phyloP scores from a whole-genome alignment of 2,113 vertebrate genomes.

The Blennius ocellaris region DNA sequence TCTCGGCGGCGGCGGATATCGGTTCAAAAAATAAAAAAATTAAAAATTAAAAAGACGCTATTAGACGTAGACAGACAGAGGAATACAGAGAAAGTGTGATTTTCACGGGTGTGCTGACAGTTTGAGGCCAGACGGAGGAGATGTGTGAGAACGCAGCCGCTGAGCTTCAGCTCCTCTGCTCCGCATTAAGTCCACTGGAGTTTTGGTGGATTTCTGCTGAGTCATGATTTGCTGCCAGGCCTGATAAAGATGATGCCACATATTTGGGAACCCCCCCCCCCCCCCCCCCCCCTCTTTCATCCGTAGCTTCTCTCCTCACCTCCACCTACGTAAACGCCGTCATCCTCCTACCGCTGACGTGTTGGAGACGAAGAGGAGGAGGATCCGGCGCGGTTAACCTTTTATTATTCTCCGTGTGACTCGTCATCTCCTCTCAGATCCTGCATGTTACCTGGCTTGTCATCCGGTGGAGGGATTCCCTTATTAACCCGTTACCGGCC shows the following conservation, averaged over 20 bases:
- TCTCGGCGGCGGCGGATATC: background rate
- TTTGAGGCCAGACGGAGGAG: constrained; percentile 63
- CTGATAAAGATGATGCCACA: constrained; percentile 49
- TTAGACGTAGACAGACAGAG: constrained; percentile 23
- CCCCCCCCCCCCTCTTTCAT: no score
- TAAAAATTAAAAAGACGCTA: no score
- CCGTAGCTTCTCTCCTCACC: background rate
- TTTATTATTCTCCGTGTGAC: background rate
- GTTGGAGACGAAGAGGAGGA: no score
- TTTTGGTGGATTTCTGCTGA: constrained; percentile 55
- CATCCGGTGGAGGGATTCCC: background rate
- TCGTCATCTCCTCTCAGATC: background rate
- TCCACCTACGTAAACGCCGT: background rate
- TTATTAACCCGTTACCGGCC: background rate
- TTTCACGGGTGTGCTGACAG: constrained; percentile 66
- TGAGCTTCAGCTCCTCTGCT: constrained; percentile 25
- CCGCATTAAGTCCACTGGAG: constrained; percentile 39
- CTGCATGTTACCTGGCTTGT: background rate
- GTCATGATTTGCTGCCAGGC: constrained; percentile 57
- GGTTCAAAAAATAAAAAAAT: no score
- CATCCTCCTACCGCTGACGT: no score
- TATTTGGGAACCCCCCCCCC: constrained; percentile 17
- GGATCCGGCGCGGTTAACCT: background rate
- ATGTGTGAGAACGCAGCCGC: constrained; percentile 18
- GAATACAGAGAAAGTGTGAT: constrained; percentile 35